Conservation (phyloP, 2,797 vertebrate species). For the Periparus ater region DNA sequence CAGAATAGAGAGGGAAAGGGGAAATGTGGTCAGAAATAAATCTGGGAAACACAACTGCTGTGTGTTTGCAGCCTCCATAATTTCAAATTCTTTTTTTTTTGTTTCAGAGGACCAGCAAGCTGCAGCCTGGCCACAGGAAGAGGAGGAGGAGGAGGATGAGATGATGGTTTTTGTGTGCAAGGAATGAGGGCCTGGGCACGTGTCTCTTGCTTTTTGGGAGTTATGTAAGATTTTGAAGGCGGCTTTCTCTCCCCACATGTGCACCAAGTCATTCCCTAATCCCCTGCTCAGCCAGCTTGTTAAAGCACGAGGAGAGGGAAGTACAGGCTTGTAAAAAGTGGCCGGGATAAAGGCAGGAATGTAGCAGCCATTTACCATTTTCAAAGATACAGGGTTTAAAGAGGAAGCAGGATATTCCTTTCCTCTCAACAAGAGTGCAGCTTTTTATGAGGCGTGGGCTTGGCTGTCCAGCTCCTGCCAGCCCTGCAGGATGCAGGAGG, state of each 20-base stretch:
- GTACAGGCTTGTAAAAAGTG: neutral
- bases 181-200: neutral
- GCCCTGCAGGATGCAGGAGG: neutral
- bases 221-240: constrained; percentile 15
- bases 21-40: neutral
- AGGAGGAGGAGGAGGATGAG: neutral
- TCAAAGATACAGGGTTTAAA: neutral
- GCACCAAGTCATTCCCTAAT: constrained; percentile 12
- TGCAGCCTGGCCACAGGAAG: neutral
- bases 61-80: neutral
- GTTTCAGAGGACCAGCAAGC: neutral
- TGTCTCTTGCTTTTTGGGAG: neutral
- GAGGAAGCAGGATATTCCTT: constrained; percentile 16
- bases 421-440: neutral
- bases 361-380: constrained; percentile 30
- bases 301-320: constrained; percentile 22
- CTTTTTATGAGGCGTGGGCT: neutral
- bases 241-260: neutral
- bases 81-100: neutral
- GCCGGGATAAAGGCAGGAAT: neutral
- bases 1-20: neutral
- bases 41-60: accelerated
- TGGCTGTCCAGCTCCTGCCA: neutral
- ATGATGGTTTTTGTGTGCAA: neutral
- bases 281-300: neutral